Conservation (phyloP, 2,888 invertebrate species). For the Xestia sexstrigata region DNA sequence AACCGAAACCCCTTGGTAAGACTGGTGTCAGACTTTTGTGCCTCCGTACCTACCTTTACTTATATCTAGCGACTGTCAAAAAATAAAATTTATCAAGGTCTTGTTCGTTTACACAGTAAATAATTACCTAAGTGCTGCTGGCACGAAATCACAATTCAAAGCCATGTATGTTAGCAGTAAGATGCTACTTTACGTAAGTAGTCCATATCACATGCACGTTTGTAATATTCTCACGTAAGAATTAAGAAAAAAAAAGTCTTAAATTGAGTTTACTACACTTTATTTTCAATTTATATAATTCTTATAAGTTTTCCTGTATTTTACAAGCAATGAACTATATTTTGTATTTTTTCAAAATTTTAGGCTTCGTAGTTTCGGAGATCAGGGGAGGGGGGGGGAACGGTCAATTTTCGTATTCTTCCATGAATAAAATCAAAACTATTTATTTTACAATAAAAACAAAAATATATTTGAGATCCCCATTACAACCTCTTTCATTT, state of each 20-base stretch:
- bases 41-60: not conserved
- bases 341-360: no score
- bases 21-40: not conserved
- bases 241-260: not conserved
- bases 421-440: no score
- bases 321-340: no score
- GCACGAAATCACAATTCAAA: slow-evolving; percentile 34
- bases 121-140: slow-evolving; percentile 14
- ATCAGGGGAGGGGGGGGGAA: no score
- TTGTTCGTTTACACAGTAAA: slow-evolving; percentile 8
- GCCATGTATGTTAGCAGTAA: slow-evolving; percentile 36
- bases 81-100: not conserved
- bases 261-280: no score
- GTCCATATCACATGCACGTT: not conserved
- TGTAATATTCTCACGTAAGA: not conserved
- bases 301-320: no score
- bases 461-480: no score
- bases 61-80: not conserved
- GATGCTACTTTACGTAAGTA: slow-evolving; percentile 17
- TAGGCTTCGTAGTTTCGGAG: no score
- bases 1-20: not conserved
- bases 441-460: no score
- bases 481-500: no score
- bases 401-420: no score
- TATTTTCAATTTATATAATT: no score